Evolutionary conservation across 37 sponge, comb jelly and placozoan species (phyloP).

Genomic region (Haliclona indistincta): DNA sequence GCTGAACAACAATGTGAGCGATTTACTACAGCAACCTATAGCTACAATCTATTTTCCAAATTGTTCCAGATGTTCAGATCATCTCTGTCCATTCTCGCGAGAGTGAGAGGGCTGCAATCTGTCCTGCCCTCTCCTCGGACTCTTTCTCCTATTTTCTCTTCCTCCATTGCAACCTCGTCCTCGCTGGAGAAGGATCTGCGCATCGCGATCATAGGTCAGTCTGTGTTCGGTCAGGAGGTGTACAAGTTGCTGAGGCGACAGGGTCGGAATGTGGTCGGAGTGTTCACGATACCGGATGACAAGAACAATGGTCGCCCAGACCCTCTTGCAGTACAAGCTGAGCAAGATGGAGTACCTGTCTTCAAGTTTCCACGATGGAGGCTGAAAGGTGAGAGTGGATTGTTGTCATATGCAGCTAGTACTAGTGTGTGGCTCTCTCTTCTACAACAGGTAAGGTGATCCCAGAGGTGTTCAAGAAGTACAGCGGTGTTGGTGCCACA

Average conservation of each 20-base stretch:
- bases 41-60: no score
- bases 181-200: conserved; percentile 5
- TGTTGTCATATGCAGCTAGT: neutral
- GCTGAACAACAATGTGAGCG: no score
- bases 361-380: conserved; percentile 89
- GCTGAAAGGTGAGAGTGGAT: conserved; percentile 37
- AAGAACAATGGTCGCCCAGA: conserved; percentile 63
- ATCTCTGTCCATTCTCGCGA: no score
- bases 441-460: neutral
- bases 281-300: conserved; percentile 88
- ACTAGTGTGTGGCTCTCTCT: neutral
- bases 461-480: conserved; percentile 64
- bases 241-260: conserved; percentile 73
- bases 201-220: conserved; percentile 83
- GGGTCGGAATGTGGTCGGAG: conserved; percentile 86
- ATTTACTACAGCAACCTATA: no score
- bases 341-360: conserved; percentile 70
- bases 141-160: no score
- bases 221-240: conserved; percentile 86
- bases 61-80: no score
- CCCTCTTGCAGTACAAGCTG: conserved; percentile 80
- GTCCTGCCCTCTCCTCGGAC: no score
- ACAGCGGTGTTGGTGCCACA: conserved; percentile 70
- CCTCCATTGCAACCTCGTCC: neutral
- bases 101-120: no score